Evolutionary conservation across 2,113 vertebrate genomes (phyloP), one percentile per base, ranked within the genome.

Genomic region (Salvelinus alpinus): DNA sequence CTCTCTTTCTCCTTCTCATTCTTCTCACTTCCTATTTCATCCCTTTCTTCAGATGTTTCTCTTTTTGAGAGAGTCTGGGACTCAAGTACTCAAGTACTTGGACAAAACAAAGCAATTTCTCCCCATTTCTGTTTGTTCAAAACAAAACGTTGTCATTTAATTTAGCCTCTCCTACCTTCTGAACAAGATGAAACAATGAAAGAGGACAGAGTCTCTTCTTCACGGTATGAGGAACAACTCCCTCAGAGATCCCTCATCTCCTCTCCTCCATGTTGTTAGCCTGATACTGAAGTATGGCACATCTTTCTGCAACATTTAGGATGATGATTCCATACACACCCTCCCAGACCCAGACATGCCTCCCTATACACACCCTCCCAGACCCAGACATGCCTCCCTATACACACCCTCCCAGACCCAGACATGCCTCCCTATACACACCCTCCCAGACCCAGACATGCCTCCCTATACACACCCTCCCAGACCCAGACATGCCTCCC

Each of bases 241-340:
- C 29, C 31, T 29, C 22, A 9, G 14, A 20, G 51, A 34, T 71
- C 66, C 16, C 4, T 62, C 29, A 24, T 80, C 11, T 1, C 31
- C 11, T 75, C 51, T 25, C 64, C 62, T 59, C 24, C 34, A 12
- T 22, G 14, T 71, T 51, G 65, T 48, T 57, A 20, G 66, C 60
- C 68, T 0, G 13, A 64, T 78, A 74, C 12, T 57, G 34, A 64
- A 64, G 31, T 16, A 66, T 14, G 77, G 27, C 77, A 68, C 69
- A 59, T 78, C 75, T 82, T 73, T 8, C 66, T 82, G 48, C 25
- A 69, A 60, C 68, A 70, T 71, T 83, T 73, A 66, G 76, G 73
- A 64, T 0, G 66, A 38, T 78, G 80, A 85, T 66, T 29, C 64
- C 25, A 9, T 67, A 44, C 68, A 8, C 16, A 27, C 57, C 2